phyloP scores from a whole-genome alignment of 2,888 invertebrate species.

The Mechanitis mazaeus region DNA sequence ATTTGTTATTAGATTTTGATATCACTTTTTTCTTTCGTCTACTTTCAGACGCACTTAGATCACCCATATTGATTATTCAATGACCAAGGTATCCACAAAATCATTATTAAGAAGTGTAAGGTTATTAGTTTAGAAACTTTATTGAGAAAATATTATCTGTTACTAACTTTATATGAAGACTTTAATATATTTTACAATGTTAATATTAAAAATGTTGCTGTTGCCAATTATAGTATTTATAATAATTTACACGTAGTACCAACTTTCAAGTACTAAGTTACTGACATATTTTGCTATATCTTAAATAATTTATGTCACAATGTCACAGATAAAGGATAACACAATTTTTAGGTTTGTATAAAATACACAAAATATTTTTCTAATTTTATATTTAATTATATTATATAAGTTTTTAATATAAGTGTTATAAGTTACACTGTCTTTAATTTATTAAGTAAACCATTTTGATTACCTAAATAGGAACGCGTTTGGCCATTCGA shows the following conservation, averaged over 20 bases:
- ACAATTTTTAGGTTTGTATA: too few species aligned
- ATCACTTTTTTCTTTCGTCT: conserved; percentile 70
- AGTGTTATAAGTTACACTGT: too few species aligned
- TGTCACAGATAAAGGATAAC: not conserved
- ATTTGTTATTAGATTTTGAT: conserved; percentile 60
- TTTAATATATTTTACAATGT: not conserved
- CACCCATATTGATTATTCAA: conserved; percentile 74
- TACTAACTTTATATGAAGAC: not conserved
- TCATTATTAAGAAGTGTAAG: conserved; percentile 46
- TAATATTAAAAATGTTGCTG: not conserved
- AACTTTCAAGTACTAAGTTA: too few species aligned
- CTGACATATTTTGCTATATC: too few species aligned
- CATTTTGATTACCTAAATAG: not conserved
- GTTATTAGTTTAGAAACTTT: conserved; percentile 9
- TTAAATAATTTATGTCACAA: not conserved
- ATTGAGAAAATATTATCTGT: conserved; percentile 8
- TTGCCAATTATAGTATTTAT: not conserved
- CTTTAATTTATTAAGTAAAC: too few species aligned
- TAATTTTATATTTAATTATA: too few species aligned
- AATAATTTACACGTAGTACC: too few species aligned
- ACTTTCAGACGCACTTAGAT: conserved; percentile 53
- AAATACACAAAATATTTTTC: too few species aligned
- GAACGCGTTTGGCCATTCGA: not conserved
- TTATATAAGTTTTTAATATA: not conserved
- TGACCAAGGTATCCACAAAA: conserved; percentile 67